Percentiles rank a stretch among this genome's conserved stretches.
Evolutionary conservation across 2,113 vertebrate species (phyloP).

Genomic region (Leucosticte australis): DNA sequence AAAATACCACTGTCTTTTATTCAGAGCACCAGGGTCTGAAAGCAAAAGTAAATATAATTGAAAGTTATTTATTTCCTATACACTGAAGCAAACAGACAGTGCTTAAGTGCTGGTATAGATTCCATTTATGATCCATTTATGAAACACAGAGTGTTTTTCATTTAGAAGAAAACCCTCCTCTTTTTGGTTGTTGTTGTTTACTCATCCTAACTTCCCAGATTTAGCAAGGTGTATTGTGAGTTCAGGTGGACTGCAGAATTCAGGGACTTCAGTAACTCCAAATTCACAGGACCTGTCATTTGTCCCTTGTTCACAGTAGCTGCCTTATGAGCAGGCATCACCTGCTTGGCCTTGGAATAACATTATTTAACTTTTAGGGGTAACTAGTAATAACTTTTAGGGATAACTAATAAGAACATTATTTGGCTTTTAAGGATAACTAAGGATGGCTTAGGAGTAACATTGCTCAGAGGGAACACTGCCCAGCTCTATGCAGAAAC

Average conservation of each 20-base stretch:
- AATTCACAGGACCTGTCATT: not conserved
- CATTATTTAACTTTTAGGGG: not conserved
- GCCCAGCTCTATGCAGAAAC: not conserved
- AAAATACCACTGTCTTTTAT: not conserved
- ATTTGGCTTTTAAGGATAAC: too few relatives aligned
- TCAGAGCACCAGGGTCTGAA: not conserved
- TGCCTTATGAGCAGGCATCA: not conserved
- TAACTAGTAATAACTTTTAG: not conserved
- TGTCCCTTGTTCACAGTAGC: not conserved
- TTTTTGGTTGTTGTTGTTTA: not conserved
- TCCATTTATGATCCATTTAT: not conserved
- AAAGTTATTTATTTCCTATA: not conserved
- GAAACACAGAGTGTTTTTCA: not conserved
- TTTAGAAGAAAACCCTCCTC: not conserved
- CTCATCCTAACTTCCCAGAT: not conserved
- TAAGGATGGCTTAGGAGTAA: not conserved
- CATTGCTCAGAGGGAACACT: not conserved
- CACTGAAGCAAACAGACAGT: not conserved
- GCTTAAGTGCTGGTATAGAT: not conserved
- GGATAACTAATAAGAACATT: not conserved
- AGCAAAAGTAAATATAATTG: not conserved
- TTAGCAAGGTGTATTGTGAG: not conserved
- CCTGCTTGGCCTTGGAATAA: not conserved
- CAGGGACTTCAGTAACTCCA: not conserved
- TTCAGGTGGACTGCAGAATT: not conserved